These are phyloP conservation scores for Lagopus muta DNA, from an alignment of 2,113 vertebrate genomes.

Conservation along the genomic window DNA sequence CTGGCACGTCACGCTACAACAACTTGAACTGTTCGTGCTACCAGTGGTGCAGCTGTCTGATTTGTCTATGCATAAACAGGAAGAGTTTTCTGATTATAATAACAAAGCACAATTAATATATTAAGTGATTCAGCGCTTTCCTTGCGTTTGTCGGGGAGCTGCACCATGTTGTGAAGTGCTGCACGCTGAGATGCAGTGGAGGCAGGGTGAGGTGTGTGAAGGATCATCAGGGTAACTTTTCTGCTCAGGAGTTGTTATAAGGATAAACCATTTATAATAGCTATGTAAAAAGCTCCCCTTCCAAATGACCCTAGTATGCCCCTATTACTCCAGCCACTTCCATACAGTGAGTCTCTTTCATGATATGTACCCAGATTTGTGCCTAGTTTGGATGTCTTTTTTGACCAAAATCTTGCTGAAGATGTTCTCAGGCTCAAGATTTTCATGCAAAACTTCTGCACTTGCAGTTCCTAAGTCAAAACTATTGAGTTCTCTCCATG, in stretches of 20 bases:
- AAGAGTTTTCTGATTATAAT: neutral
- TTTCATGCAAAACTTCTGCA: neutral
- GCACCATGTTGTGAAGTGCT: fast-evolving
- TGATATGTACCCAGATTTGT: no score
- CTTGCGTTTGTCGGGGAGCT: fast-evolving
- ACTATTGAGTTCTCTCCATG: fast-evolving
- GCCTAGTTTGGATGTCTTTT: neutral
- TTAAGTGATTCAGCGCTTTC: neutral
- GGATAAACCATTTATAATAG: neutral
- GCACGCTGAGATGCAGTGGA: neutral
- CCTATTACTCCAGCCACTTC: neutral
- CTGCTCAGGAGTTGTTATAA: neutral
- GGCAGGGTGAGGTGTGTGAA: neutral
- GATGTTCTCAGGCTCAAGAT: neutral
- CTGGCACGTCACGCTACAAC: neutral
- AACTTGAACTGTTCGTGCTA: fast-evolving
- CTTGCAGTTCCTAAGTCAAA: neutral
- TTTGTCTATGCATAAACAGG: neutral
- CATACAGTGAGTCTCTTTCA: fast-evolving
- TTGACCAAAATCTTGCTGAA: neutral
- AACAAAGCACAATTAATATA: neutral
- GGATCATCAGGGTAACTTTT: neutral
- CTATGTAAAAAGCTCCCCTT: neutral
- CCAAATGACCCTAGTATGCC: fast-evolving
- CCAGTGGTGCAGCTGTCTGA: fast-evolving